phyloP scores from a whole-genome alignment of 2,888 invertebrate genomes.

The Leptinotarsa juncta region DNA sequence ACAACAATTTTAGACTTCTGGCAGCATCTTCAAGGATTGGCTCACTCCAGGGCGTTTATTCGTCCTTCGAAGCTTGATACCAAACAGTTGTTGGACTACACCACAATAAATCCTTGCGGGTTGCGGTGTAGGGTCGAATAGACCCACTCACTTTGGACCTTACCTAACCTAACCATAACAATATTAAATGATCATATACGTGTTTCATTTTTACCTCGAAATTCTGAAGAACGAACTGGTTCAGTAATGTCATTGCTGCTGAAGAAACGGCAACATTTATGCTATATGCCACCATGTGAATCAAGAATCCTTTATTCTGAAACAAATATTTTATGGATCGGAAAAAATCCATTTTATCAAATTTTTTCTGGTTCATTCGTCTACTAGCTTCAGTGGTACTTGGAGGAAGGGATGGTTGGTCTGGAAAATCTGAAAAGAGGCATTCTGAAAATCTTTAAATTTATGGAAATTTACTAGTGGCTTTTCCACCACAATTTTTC shows the following conservation, averaged over 20 bases:
- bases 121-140: too few species aligned
- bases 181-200: too few species aligned
- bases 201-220: slow-evolving; percentile 72
- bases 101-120: too few species aligned
- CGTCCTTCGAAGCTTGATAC: too few species aligned
- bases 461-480: not conserved
- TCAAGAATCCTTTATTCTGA: slow-evolving; percentile 80
- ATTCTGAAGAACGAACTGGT: slow-evolving; percentile 83
- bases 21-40: too few species aligned
- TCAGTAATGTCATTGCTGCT: slow-evolving; percentile 92
- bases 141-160: too few species aligned
- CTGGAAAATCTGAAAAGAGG: slow-evolving; percentile 68
- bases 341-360: slow-evolving; percentile 69
- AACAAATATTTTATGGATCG: slow-evolving; percentile 79
- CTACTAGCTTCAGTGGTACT: slow-evolving; percentile 68
- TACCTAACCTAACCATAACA: too few species aligned
- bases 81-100: too few species aligned
- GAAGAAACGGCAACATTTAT: slow-evolving; percentile 96
- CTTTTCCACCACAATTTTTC: not conserved
- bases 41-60: too few species aligned
- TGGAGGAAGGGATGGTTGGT: slow-evolving; percentile 70
- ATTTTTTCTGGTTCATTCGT: slow-evolving; percentile 66
- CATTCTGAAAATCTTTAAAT: too few species aligned
- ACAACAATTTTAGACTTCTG: too few species aligned
- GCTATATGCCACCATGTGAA: slow-evolving; percentile 87